Evolutionary conservation across 2,113 vertebrate genomes (phyloP).

Genomic region (Romanogobio albipinnatus): DNA sequence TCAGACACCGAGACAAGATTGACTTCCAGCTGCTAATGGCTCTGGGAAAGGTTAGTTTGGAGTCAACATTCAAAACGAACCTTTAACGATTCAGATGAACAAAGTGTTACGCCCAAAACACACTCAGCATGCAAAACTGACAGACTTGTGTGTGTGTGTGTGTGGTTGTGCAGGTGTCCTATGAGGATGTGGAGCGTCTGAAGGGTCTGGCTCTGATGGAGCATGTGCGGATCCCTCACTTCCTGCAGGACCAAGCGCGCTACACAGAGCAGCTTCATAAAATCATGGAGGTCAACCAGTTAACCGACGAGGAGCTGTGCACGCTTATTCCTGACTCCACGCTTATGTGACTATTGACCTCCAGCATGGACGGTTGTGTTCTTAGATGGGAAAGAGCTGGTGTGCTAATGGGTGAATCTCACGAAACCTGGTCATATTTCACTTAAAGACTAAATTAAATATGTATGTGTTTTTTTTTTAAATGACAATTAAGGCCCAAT

Average conservation of each 20-base stretch:
- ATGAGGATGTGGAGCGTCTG: conserved; percentile 89
- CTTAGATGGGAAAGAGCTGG: background rate
- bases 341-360: background rate
- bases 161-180: conserved; percentile 80
- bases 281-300: conserved; percentile 90
- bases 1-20: conserved; percentile 87
- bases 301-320: conserved; percentile 86
- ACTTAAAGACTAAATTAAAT: background rate
- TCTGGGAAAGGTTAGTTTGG: conserved; percentile 87
- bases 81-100: no score
- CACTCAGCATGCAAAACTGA: no score
- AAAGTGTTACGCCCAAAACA: no score
- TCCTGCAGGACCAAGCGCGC: conserved; percentile 82
- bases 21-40: conserved; percentile 89
- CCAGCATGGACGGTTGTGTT: no score
- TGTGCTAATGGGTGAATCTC: background rate
- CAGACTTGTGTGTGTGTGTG: background rate
- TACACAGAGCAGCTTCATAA: conserved; percentile 88
- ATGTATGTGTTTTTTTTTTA: background rate
- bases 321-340: conserved; percentile 73
- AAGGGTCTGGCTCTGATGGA: conserved; percentile 81
- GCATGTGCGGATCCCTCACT: conserved; percentile 87
- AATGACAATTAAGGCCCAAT: background rate
- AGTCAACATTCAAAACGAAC: background rate
- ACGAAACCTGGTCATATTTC: background rate